Evolutionary conservation across 2,113 vertebrate genomes (phyloP), one percentile per base, ranked within the genome.

Genomic region (Anoplopoma fimbria): DNA sequence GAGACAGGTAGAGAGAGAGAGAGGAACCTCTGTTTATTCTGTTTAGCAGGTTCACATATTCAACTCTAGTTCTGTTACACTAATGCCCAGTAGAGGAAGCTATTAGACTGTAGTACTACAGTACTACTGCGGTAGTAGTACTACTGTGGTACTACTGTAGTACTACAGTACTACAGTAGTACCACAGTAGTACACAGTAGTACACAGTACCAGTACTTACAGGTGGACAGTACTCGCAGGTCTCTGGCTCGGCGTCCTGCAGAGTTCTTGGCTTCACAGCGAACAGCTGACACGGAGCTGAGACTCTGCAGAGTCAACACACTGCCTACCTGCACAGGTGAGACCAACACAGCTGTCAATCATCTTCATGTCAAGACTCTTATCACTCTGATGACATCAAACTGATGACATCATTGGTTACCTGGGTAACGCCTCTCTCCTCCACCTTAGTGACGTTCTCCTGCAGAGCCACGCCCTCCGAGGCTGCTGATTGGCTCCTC

Each of bases 241-340:
- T 98, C 97, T 87, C 96, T 89, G 10, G 82, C 86, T 34, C 84
- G 93, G 1, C 88, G 86, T 71, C 96, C 96, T 77, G 95, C 90
- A n/a, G 91, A 88, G 75, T 98, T 99, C 8, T 69, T 88, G 34
- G 96, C 94, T 0, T 95, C 95, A 81, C 98, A 99, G 55, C 96
- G 95, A 74, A 94, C 83, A 25, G 98, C 93, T 0, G 95, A 92
- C 14, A 96, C 90, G 58, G 96, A 94, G 0, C 91, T 93, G 57
- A 97, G 88, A 9, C 85, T 89, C 55, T 92, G 93, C 36, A 98
- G 93, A 58, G 91, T 96, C 92, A 99, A 83, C 14, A 93, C 90
- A 90, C 98, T 99, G 92, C 89, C 95, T 40, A 97, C 96, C 4
- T 95, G 94, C n/a, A 69, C 67, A 85, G 77, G 51, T 60, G 23